These are phyloP conservation scores for Drosophila mayaguana DNA, from an alignment of 2,888 invertebrate species.

Conservation along the genomic window DNA sequence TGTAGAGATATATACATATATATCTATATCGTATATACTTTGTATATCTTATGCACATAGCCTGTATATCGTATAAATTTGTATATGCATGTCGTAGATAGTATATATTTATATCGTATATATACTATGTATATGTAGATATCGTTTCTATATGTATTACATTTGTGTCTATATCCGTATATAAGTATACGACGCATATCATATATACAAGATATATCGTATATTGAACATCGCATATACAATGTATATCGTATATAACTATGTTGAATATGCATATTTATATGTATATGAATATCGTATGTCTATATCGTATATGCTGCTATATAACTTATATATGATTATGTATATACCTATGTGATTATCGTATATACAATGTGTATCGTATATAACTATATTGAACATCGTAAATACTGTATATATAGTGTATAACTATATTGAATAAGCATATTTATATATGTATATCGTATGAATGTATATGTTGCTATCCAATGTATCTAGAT, in stretches of 20 bases:
- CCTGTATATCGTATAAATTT: neutral
- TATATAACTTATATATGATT: neutral
- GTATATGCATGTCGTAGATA: neutral
- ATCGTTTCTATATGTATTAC: neutral
- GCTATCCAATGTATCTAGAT: neutral
- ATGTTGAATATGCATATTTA: no score
- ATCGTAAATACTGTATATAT: neutral
- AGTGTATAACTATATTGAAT: neutral
- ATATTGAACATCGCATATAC: neutral
- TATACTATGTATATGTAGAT: neutral
- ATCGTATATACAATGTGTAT: no score
- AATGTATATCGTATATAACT: neutral
- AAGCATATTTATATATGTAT: neutral
- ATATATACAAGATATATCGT: no score
- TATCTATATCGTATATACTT: conserved; percentile 8
- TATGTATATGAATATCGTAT: neutral
- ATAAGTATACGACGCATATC: no score
- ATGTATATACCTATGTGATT: no score
- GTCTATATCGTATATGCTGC: neutral
- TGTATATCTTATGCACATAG: neutral
- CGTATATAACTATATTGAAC: no score
- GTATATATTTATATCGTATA: no score
- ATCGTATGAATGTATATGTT: neutral
- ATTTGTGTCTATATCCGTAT: neutral
- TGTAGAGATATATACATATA: conserved; percentile 12